Percentiles rank a stretch among this genome's conserved stretches.
Evolutionary conservation across 2,113 vertebrate species (phyloP).

Genomic region (Hemiprocne comata): DNA sequence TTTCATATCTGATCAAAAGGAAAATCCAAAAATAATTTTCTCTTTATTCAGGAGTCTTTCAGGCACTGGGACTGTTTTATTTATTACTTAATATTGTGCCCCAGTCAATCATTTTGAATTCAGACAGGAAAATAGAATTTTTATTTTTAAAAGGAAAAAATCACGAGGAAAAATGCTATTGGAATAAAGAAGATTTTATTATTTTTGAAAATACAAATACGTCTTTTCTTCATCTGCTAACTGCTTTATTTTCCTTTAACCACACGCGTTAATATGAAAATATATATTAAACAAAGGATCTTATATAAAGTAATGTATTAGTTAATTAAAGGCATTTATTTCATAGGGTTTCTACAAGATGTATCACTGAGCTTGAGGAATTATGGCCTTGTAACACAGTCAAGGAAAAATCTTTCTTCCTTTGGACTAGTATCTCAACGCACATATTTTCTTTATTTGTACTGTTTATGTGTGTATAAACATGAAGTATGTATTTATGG

Average conservation of each 20-base stretch:
- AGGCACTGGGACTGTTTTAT: constrained; percentile 76
- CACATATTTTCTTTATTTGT: neutral
- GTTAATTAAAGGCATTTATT: constrained; percentile 41
- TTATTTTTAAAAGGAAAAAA: constrained; percentile 73
- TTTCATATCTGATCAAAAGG: constrained; percentile 91
- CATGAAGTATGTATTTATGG: neutral
- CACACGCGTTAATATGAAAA: constrained; percentile 26
- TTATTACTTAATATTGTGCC: constrained; percentile 82
- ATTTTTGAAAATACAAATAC: constrained; percentile 62
- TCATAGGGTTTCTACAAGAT: neutral
- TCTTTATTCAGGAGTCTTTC: constrained; percentile 81
- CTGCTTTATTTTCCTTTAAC: constrained; percentile 45
- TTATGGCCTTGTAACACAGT: constrained; percentile 39
- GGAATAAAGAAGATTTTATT: constrained; percentile 63
- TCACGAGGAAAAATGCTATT: constrained; percentile 62
- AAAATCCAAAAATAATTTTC: constrained; percentile 86
- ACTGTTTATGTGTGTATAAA: neutral
- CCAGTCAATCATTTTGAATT: constrained; percentile 82
- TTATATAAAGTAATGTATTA: neutral
- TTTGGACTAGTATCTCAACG: neutral
- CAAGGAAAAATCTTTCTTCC: neutral
- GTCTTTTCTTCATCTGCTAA: neutral
- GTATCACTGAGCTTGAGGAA: constrained; percentile 34
- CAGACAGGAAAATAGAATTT: constrained; percentile 77
- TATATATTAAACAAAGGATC: neutral